Evolutionary conservation across 2,113 vertebrate genomes (phyloP).

Genomic region (Ondatra zibethicus): DNA sequence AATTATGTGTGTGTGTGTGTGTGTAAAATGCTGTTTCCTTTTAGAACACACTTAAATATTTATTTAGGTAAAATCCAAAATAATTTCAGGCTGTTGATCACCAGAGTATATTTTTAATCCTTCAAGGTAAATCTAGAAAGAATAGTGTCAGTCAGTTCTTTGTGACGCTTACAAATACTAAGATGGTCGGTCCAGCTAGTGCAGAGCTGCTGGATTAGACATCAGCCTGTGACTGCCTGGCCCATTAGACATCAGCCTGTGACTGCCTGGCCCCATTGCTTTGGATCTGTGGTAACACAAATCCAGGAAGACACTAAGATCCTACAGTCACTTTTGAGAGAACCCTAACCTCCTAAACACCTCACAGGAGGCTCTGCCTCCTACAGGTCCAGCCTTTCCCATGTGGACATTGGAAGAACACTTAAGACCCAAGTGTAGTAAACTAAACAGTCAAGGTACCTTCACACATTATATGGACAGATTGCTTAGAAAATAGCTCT

Average conservation of each 20-base stretch:
- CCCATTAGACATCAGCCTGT: not conserved
- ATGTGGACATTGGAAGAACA: not conserved
- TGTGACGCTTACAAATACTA: not conserved
- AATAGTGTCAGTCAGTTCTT: not conserved
- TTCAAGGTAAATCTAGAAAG: conserved; percentile 34
- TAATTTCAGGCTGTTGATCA: conserved; percentile 15
- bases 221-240: not conserved
- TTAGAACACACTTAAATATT: conserved; percentile 41
- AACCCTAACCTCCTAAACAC: not conserved
- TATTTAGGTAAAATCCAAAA: conserved; percentile 22
- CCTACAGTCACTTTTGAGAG: not conserved
- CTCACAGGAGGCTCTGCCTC: not conserved
- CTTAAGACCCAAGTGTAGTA: not conserved
- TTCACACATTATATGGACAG: not conserved
- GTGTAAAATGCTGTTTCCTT: conserved; percentile 33
- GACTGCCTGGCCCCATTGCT: not conserved
- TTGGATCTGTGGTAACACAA: not conserved
- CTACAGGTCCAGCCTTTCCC: not conserved
- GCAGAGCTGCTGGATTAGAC: not conserved
- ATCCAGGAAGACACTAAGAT: not conserved
- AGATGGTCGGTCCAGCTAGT: not conserved
- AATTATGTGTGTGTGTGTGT: not conserved
- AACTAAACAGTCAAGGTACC: not conserved
- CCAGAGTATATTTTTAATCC: not conserved
- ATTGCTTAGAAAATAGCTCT: not conserved